Evolutionary conservation across 2,888 invertebrate genomes (phyloP), one percentile per base, ranked within the genome.

Genomic region (Euplexia lucipara): DNA sequence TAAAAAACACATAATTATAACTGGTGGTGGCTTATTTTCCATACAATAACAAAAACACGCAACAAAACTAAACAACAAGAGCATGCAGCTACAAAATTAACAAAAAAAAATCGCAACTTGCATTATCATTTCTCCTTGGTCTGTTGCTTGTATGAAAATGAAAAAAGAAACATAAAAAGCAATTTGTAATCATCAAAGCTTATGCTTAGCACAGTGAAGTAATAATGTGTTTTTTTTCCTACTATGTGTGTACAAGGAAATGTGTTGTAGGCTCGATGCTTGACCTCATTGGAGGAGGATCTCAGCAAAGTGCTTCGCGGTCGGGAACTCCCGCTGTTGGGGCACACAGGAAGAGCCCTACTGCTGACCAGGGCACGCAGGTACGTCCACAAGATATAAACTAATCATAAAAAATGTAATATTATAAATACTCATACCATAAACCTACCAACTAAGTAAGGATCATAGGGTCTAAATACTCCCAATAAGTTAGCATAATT

Each of bases 321-420:
- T 97, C 98, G 57, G 97, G 97, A 62, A 98, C 98, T 1, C 98
- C 98, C 10, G 97, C 97, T 7, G 97, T 97, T 70, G 95, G 96
- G 39, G 94, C 96, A 39, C 97, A 97, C 75, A 96, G 98, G 85
- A 98, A 98, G 92, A 98, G 98, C 81, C 98, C 98, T 56, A 98
- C 98, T 2, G 96, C 97, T 79, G 98, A 99, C 90, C 98, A 98
- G 92, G 97, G 97, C 73, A 97, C 97, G 48, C 98, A 98, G 94
- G 97, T 95, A 87, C 96, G 49, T 44, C 37, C 6, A 22, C 18
- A 26, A 59, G 18, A 34, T n/a, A 14, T 42, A 12, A 32, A 16
- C 8, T 35, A 16, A 41, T 39, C 16, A 9, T 53, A 1, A 12
- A 41, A 35, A 14, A 32, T 26, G 0, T 37, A 39, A 41, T 32